A percentile compares a stretch with the other conserved stretches of the same genome.
Evolutionary conservation across 2,888 invertebrate genomes (phyloP).

Genomic region (Vandiemenella viatica): DNA sequence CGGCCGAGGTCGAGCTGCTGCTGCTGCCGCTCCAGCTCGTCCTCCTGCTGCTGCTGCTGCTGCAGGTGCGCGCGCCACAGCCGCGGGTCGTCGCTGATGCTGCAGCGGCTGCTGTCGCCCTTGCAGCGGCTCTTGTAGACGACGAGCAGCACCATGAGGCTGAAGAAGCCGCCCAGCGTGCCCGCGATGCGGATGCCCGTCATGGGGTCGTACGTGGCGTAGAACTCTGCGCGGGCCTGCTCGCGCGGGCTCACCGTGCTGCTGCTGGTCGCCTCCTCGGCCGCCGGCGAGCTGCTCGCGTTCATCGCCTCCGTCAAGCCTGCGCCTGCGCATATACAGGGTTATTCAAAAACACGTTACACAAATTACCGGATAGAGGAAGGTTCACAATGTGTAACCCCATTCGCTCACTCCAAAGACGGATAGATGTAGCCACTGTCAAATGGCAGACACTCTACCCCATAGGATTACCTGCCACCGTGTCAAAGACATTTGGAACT

Average conservation of each 20-base stretch:
- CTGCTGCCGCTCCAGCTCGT: too few species aligned
- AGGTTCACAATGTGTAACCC: not conserved
- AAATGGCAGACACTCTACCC: too few species aligned
- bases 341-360: too few species aligned
- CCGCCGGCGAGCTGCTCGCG: not conserved
- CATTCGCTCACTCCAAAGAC: not conserved
- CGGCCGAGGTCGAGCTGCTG: too few species aligned
- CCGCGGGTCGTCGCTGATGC: too few species aligned
- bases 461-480: too few species aligned
- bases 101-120: too few species aligned
- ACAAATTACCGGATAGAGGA: not conserved
- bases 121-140: constrained; percentile 71
- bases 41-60: too few species aligned
- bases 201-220: constrained; percentile 85
- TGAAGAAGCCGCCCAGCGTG: constrained; percentile 80
- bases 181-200: constrained; percentile 84
- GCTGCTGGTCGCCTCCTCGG: not conserved
- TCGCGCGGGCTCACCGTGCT: constrained; percentile 39
- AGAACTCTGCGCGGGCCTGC: constrained; percentile 63
- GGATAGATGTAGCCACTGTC: too few species aligned
- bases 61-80: too few species aligned
- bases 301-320: not conserved
- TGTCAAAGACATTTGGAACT: too few species aligned
- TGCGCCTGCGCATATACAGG: too few species aligned
- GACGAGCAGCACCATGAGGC: constrained; percentile 78